Evolutionary conservation across 2,113 vertebrate genomes (phyloP).

Genomic region (Crotalus viridis): DNA sequence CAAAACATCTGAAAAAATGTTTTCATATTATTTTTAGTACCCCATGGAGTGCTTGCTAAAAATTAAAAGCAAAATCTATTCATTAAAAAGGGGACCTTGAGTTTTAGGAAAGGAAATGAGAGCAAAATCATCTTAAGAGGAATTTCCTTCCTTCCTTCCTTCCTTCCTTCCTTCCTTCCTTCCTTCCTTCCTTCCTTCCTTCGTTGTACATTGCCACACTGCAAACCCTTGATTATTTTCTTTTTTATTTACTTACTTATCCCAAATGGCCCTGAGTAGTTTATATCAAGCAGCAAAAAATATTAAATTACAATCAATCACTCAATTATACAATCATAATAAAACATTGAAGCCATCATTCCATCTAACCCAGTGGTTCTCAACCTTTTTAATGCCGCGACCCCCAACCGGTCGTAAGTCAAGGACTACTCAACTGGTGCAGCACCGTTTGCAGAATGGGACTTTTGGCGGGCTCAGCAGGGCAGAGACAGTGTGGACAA

Average conservation of each 20-base stretch:
- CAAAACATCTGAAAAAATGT: not conserved
- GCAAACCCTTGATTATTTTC: not conserved
- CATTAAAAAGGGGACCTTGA: not conserved
- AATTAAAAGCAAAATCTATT: not conserved
- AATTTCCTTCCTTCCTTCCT: not conserved
- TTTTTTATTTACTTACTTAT: not conserved
- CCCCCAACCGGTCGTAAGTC: too few species aligned
- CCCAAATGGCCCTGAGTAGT: not conserved
- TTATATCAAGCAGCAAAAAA: not conserved
- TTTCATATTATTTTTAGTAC: not conserved
- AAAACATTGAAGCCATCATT: not conserved
- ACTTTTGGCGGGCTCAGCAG: too few species aligned
- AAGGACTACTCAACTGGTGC: too few species aligned
- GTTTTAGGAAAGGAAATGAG: not conserved
- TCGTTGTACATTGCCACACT: not conserved
- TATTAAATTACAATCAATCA: not conserved
- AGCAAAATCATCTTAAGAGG: not conserved
- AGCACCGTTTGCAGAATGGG: too few species aligned
- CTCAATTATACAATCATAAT: not conserved
- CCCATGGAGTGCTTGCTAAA: not conserved
- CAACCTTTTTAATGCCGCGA: too few species aligned
- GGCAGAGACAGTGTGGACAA: too few species aligned
- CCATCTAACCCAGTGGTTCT: not conserved
- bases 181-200: too few species aligned
- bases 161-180: too few species aligned